These are phyloP conservation scores for Chiridota heheva DNA, from an alignment of 35 echinoderm and acorn worm species.

Conservation along the genomic window DNA sequence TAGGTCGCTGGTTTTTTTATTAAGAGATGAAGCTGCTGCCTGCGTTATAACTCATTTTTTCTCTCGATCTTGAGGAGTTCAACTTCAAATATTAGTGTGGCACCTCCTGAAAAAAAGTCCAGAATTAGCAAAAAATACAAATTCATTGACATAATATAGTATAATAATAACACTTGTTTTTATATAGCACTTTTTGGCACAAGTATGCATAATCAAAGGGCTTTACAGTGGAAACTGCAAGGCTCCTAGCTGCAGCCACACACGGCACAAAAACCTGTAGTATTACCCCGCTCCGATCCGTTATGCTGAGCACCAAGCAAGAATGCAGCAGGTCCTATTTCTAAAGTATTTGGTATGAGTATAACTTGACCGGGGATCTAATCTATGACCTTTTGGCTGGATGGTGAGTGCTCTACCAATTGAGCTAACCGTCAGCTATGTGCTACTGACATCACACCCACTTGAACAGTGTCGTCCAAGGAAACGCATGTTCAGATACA, in stretches of 20 bases:
- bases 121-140: not conserved
- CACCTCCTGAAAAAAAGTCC: slow-evolving; percentile 68
- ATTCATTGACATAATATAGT: too few species aligned
- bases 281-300: too few species aligned
- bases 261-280: not conserved
- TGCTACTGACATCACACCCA: too few species aligned
- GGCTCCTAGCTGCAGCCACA: not conserved
- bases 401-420: too few species aligned
- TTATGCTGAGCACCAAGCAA: too few species aligned
- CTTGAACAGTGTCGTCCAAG: too few species aligned
- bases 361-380: too few species aligned
- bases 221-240: not conserved
- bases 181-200: not conserved
- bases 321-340: too few species aligned
- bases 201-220: not conserved
- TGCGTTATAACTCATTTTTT: slow-evolving; percentile 74
- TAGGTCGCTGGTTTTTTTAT: too few species aligned
- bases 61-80: slow-evolving; percentile 93
- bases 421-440: too few species aligned
- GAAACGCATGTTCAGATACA: too few species aligned
- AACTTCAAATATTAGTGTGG: slow-evolving; percentile 95
- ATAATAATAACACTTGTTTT: not conserved
- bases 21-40: not conserved
- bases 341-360: not conserved
- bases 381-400: too few species aligned